Base-by-base conservation (phyloP, 2,797 vertebrate genomes). In the Crenichthys baileyi region DNA sequence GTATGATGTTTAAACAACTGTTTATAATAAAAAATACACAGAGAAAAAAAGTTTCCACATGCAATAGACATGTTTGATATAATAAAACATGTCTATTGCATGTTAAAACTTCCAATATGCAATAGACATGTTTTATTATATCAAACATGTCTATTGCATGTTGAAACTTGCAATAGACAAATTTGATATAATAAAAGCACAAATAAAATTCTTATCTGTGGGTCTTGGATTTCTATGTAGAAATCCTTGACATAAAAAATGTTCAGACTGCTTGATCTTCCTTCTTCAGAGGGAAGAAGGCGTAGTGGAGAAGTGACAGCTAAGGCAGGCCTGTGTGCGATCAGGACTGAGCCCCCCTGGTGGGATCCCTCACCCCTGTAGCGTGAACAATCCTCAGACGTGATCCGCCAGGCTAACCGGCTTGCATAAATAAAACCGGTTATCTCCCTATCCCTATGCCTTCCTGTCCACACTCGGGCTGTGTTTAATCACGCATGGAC, bases 401-500 rank as follows among this genome's bases (percentile, higher is more conserved):
- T 92, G 92, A 95, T 95, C 92, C 91, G 90, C 89, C 92, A 88
- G 82, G 86, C 93, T 93, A 94, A 94, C 93, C 92, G 87, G 87
- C 91, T 93, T 92, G 94, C 94, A 96, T 95, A 95, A 94, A 94
- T 96, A 95, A 95, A 93, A 94, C 90, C 90, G 89, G 95, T 95
- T 96, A 96, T 96, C 96, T 95, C 93, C 91, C 81, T 88, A 86
- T 91, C 92, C 92, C 91, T 91, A 92, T 88, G 89, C 93, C 89
- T 92, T 89, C 88, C 91, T 88, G 92, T 95, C 92, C 90, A 79
- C 90, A 88, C 89, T 82, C 73, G 36, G 91, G 87, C 85, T 88
- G 89, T 91, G 92, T 96, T 96, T 96, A 96, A 96, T 96, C 96
- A 95, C 84, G 86, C 81, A 39, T 88, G 89, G 86, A 77, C 88